Percentiles rank a stretch among this genome's conserved stretches.
Evolutionary conservation across 2,797 vertebrate species (phyloP).

Genomic region (Diplodus puntazzo): DNA sequence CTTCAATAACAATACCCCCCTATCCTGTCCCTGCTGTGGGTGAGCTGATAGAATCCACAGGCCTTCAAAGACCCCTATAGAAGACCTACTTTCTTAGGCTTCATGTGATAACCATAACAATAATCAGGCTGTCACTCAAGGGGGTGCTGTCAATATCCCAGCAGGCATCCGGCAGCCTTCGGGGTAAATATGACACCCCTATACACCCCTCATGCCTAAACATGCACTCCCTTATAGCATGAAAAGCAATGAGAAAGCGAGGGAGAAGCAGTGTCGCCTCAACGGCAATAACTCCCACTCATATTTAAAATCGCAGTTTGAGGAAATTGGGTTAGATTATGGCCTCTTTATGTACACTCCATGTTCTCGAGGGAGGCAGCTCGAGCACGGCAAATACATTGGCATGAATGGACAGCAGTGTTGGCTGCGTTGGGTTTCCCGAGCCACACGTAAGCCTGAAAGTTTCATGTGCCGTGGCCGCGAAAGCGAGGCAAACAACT

Average conservation of each 20-base stretch:
- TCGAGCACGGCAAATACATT: slow-evolving; percentile 59
- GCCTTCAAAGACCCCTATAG: slow-evolving; percentile 19
- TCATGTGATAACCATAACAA: slow-evolving; percentile 60
- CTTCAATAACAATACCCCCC: slow-evolving; percentile 28
- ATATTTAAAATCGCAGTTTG: slow-evolving; percentile 44
- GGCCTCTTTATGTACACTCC: slow-evolving; percentile 47
- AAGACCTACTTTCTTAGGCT: slow-evolving; percentile 63
- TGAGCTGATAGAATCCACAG: slow-evolving; percentile 21
- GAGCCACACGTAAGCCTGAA: slow-evolving; percentile 5
- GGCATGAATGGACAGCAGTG: slow-evolving; percentile 68
- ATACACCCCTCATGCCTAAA: slow-evolving; percentile 12
- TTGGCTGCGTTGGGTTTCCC: slow-evolving; percentile 31
- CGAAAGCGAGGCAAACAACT: slow-evolving; percentile 53
- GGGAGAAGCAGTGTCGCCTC: slow-evolving; percentile 2
- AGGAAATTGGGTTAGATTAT: slow-evolving; percentile 54
- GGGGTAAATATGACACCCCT: slow-evolving; percentile 41
- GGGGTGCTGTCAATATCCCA: slow-evolving; percentile 56
- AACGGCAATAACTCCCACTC: slow-evolving; percentile 17
- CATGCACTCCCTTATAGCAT: slow-evolving; percentile 9
- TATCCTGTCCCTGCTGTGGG: not conserved
- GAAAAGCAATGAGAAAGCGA: slow-evolving; percentile 8
- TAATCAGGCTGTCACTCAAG: slow-evolving; percentile 53
- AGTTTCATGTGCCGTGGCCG: slow-evolving; percentile 58
- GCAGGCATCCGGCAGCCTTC: slow-evolving; percentile 53
- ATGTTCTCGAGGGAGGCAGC: slow-evolving; percentile 48